Base-by-base conservation (phyloP, 2,797 vertebrate species). In the Microchirus variegatus region DNA sequence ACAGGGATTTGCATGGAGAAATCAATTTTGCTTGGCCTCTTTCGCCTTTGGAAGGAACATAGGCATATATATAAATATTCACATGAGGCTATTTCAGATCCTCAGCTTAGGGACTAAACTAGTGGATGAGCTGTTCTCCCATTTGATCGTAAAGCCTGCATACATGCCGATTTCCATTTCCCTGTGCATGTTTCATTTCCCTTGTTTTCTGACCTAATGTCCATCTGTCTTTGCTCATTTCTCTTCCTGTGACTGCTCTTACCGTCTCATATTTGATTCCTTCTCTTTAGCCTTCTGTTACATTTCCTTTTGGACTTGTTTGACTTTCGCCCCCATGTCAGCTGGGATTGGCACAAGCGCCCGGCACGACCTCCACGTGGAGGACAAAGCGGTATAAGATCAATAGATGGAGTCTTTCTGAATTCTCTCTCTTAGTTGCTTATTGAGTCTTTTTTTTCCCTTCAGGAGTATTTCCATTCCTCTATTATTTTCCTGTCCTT, bases 21-120 rank as follows among this genome's bases (percentile, higher is more conserved):
- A 90, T 90, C 83, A 86, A 87, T 89, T 89, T 89, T 69, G 82
- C 81, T 75, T 79, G 84, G 85, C 87, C 83, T 85, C 79, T 87
- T 78, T 46, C 89, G 90, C 86, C 72, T 83, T 80, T 75, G 79
- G 81, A 85, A 80, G 51, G 80, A 91, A 87, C 85, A 77, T 51
- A 77, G 77, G 83, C 87, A 82, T 82, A 70, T 89, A 71, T 89
- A 85, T 90, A 88, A 90, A 90, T 90, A 90, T 90, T 89, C 88
- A 89, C 85, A 85, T 70, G 83, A 67, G 59, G 83, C 81, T 88
- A 89, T 90, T 89, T 89, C 82, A 86, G 87, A 85, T 80, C 75
- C 72, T 78, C 78, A 80, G 86, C 88, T 86, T 59, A 71, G 90
- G 87, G 90, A 90, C 62, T 75, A 78, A 79, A 76, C 76, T 53